Evolutionary conservation across 2,888 invertebrate species (phyloP).

Genomic region (Morpho deidamia): DNA sequence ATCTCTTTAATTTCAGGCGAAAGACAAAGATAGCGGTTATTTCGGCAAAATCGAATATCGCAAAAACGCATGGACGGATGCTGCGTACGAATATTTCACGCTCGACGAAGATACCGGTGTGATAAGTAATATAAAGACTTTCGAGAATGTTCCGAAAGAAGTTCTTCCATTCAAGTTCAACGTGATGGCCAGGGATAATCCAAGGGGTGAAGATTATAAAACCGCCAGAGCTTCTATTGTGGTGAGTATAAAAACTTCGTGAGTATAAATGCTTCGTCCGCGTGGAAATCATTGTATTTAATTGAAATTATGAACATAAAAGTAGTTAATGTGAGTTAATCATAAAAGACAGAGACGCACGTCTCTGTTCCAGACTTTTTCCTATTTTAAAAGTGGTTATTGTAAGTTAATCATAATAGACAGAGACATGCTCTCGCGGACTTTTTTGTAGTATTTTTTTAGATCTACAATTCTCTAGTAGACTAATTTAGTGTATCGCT

Average conservation of each 20-base stretch:
- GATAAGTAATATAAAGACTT: slow-evolving; percentile 84
- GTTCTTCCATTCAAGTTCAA: slow-evolving; percentile 86
- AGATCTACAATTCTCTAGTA: no score
- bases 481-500: no score
- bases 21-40: slow-evolving; percentile 90
- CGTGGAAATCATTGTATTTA: no score
- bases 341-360: no score
- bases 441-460: no score
- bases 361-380: no score
- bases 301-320: no score
- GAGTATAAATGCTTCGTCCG: no score
- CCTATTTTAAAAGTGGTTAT: no score
- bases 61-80: slow-evolving; percentile 67
- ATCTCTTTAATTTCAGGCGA: slow-evolving; percentile 75
- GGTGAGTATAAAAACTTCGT: slow-evolving; percentile 54
- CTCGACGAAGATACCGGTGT: slow-evolving; percentile 87
- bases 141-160: slow-evolving; percentile 81
- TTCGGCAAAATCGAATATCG: slow-evolving; percentile 88
- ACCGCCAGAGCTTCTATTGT: slow-evolving; percentile 81
- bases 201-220: slow-evolving; percentile 80
- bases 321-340: no score
- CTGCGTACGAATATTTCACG: slow-evolving; percentile 81
- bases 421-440: no score
- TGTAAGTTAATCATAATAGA: no score
- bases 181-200: slow-evolving; percentile 86